Percentiles rank a stretch among this genome's conserved stretches.
Conservation (phyloP, 2,113 vertebrate genomes). For the Vireo altiloquus region DNA sequence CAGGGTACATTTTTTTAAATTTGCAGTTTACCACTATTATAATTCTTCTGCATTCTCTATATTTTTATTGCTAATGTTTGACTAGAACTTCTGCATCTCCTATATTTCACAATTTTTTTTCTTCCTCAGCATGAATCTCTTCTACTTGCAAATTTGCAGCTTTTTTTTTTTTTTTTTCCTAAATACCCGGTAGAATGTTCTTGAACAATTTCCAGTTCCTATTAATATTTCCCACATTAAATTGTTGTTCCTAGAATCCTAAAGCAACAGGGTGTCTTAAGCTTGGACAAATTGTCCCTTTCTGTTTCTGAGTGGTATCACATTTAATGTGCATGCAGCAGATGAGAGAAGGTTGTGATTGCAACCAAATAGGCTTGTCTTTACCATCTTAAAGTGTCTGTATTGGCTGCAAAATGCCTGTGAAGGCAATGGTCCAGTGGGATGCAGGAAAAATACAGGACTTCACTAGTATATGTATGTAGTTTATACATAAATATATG, state of each 20-base stretch:
- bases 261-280: background rate
- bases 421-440: background rate
- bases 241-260: constrained; percentile 5
- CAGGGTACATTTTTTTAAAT: background rate
- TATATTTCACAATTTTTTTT: background rate
- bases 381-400: background rate
- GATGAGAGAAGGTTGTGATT: background rate
- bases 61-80: background rate
- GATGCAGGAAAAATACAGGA: background rate
- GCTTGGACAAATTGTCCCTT: constrained; percentile 39
- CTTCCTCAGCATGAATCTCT: background rate
- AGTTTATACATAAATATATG: background rate
- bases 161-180: background rate
- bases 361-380: background rate
- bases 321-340: background rate
- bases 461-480: background rate
- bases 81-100: background rate
- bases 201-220: constrained; percentile 59
- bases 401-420: background rate
- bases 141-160: background rate
- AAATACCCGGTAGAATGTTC: constrained; percentile 28
- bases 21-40: background rate
- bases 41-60: background rate
- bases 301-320: background rate
- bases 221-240: constrained; percentile 55